Evolutionary conservation across 1,140 invertebrate genomes (phyloP), one percentile per base, ranked within the genome.

Genomic region (Diabrotica virgifera): DNA sequence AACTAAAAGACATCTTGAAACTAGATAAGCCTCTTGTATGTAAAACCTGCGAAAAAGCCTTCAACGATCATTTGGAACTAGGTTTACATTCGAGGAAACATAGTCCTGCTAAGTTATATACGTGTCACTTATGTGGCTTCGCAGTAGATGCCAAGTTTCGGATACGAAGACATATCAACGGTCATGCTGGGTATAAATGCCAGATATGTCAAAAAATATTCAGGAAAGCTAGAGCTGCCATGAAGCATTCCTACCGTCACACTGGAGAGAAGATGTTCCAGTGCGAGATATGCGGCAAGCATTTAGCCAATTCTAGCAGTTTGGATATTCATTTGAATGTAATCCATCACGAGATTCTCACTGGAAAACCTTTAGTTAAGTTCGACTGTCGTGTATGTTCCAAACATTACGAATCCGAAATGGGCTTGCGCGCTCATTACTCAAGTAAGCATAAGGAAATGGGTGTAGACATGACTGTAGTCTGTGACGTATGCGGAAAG

Each of bases 401-500:
- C n/a, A n/a, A n/a, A n/a, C n/a, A n/a, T n/a, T n/a, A n/a, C n/a
- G n/a, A n/a, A n/a, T n/a, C n/a, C n/a, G n/a, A n/a, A n/a, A n/a
- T n/a, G n/a, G n/a, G n/a, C n/a, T n/a, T n/a, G n/a, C n/a, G n/a
- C n/a, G n/a, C n/a, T n/a, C n/a, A n/a, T n/a, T n/a, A n/a, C n/a
- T n/a, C n/a, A n/a, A n/a, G n/a, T n/a, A n/a, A n/a, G n/a, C n/a
- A n/a, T n/a, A n/a, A n/a, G n/a, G n/a, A n/a, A n/a, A n/a, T n/a
- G n/a, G n/a, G n/a, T n/a, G n/a, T n/a, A n/a, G n/a, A n/a, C n/a
- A n/a, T n/a, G n/a, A n/a, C n/a, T n/a, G n/a, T n/a, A n/a, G n/a
- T n/a, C n/a, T n/a, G n/a, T n/a, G n/a, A 88, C 70, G 86, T 91
- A 40, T 93, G 92, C 77, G 87, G 87, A 10, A 94, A 95, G 80